Base-by-base conservation (phyloP, 2,888 invertebrate genomes). In the Cataglyphis livida region DNA sequence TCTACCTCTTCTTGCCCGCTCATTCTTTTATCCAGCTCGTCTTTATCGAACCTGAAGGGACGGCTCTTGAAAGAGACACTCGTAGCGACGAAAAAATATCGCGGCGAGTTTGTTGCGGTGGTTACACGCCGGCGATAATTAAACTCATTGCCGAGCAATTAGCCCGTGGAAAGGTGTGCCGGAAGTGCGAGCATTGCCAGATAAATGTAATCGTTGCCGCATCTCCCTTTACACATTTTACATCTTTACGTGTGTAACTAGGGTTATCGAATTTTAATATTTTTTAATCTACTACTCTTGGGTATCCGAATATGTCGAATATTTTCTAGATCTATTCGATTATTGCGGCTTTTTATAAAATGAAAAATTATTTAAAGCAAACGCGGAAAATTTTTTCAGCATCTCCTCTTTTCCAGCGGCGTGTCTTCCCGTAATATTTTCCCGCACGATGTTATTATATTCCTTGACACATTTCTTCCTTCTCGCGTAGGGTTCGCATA, bases 11-110 rank as follows among this genome's bases (percentile, higher is more conserved):
- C 81, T 81, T 73, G 21, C 32, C 21, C 41, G 73, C 59, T 68
- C 61, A 59, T 81, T 64, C 84, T 70, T 82, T 82, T 81, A 87
- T 51, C 84, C 44, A 70, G 73, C 68, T 81, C 62, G 65, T 81
- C 82, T 73, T 38, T 21, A 28, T 35, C 78, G 64, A 51, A 76
- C 64, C 81, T n/a, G 70, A 70, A 61, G 62, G 66, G 28, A 38
- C 82, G 76, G 35, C 61, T 21, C 54, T 64, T 48, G 68, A 44
- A 59, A 75, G 79, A 59, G 81, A 85, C 82, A 76, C 84, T 84
- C 44, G 21, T 64, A 54, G 48, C 25, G 7, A 73, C 65, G 82
- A 81, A 81, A 83, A 81, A 73, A 70, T 79, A 79, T 70, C 59
- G 25, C 70, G 59, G 54, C 57, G 15, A 51, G 18, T 59, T 78